phyloP scores from a whole-genome alignment of 2,113 vertebrate genomes.

The Datnioides undecimradiatus region DNA sequence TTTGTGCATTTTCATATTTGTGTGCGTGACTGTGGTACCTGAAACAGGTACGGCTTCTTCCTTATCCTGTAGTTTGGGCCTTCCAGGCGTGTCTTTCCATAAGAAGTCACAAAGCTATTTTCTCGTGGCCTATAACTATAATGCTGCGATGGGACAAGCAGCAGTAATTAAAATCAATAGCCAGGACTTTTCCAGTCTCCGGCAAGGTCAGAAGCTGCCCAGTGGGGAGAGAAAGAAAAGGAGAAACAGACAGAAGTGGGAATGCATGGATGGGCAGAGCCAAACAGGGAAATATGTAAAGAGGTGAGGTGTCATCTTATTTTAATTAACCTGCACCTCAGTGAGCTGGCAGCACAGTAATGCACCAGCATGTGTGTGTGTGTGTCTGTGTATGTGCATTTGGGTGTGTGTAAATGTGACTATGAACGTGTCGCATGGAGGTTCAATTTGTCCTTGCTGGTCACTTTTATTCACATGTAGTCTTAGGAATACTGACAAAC shows the following conservation, averaged over 20 bases:
- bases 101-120: slow-evolving; percentile 87
- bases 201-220: slow-evolving; percentile 91
- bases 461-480: slow-evolving; percentile 33
- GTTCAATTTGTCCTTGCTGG: slow-evolving; percentile 62
- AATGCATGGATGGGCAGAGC: slow-evolving; percentile 85
- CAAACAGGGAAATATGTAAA: slow-evolving; percentile 80
- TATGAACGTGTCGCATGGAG: slow-evolving; percentile 33
- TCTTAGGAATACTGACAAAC: slow-evolving; percentile 4
- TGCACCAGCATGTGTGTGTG: slow-evolving; percentile 35
- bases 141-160: slow-evolving; percentile 89
- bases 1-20: slow-evolving; percentile 49
- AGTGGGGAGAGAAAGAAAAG: slow-evolving; percentile 53
- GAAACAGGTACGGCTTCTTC: slow-evolving; percentile 15
- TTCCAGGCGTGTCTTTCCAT: slow-evolving; percentile 68
- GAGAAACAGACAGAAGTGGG: slow-evolving; percentile 69
- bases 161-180: slow-evolving; percentile 99
- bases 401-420: slow-evolving; percentile 26
- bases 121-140: slow-evolving; percentile 87
- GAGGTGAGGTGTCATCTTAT: slow-evolving; percentile 87
- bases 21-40: slow-evolving; percentile 42
- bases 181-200: slow-evolving; percentile 88
- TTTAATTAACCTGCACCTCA: slow-evolving; percentile 87
- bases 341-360: slow-evolving; percentile 58
- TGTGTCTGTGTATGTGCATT: slow-evolving; percentile 13
- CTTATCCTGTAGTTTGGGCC: slow-evolving; percentile 15